Percentiles rank a stretch among this genome's conserved stretches.
These are phyloP conservation scores for Eristalinus aeneus DNA, from an alignment of 2,888 invertebrate species.

Conservation along the genomic window DNA sequence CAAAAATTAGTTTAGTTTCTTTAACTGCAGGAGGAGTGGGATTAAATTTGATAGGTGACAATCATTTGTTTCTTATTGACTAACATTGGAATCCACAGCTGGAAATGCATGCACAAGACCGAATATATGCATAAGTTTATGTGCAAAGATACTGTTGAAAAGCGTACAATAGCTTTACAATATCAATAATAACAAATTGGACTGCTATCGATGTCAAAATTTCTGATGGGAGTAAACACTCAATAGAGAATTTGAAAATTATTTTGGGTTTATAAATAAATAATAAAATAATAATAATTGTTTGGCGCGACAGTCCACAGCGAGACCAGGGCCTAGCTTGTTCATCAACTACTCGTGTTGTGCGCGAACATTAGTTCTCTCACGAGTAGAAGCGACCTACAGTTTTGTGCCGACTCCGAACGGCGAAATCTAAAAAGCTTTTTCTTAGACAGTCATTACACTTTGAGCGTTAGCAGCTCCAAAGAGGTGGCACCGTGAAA, in stretches of 20 bases:
- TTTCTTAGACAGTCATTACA: too few species aligned
- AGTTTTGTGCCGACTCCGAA: too few species aligned
- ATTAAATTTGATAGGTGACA: conserved; percentile 94
- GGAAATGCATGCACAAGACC: conserved; percentile 96
- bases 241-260: conserved; percentile 89
- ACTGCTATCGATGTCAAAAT: conserved; percentile 88
- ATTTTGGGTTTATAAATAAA: conserved; percentile 85
- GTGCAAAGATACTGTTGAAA: conserved; percentile 92
- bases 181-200: conserved; percentile 89
- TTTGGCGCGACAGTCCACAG: too few species aligned
- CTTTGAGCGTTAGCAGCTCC: too few species aligned
- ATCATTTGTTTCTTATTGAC: conserved; percentile 94
- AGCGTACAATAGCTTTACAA: conserved; percentile 90
- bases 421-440: too few species aligned
- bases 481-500: too few species aligned
- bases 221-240: conserved; percentile 85
- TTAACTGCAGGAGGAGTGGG: conserved; percentile 97
- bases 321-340: too few species aligned
- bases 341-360: too few species aligned
- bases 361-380: too few species aligned
- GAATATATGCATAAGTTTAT: conserved; percentile 95
- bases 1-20: conserved; percentile 89
- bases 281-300: too few species aligned
- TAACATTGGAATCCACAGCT: conserved; percentile 99
- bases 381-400: too few species aligned